Evolutionary conservation across 2,888 invertebrate genomes (phyloP).

Genomic region (Melinaea marsaeus): DNA sequence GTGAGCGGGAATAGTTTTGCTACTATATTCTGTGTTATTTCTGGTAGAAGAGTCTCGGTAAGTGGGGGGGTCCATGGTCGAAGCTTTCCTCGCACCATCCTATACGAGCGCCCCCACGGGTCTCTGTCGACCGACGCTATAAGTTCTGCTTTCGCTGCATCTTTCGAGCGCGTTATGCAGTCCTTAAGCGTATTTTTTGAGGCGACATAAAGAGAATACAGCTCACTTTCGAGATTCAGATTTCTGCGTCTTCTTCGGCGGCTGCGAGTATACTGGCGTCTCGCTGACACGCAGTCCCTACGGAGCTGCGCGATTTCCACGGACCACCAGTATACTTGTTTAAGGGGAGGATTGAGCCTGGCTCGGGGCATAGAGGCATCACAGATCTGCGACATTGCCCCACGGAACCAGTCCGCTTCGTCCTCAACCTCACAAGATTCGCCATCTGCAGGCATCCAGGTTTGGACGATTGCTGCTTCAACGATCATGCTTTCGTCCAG

Average conservation of each 20-base stretch:
- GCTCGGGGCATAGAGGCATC: constrained; percentile 21
- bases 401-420: constrained; percentile 16
- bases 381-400: constrained; percentile 22
- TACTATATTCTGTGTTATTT: too few species aligned
- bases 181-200: constrained; percentile 8
- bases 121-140: constrained; percentile 10
- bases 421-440: constrained; percentile 3
- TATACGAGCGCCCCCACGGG: constrained; percentile 17
- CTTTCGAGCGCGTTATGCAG: constrained; percentile 15
- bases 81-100: too few species aligned
- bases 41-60: too few species aligned
- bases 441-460: constrained; percentile 9
- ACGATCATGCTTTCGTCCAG: constrained; percentile 8
- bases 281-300: constrained; percentile 7
- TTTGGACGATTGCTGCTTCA: constrained; percentile 13
- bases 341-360: neutral
- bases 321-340: constrained; percentile 25
- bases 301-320: constrained; percentile 16
- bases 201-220: constrained; percentile 9
- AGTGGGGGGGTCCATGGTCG: too few species aligned
- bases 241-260: too few species aligned
- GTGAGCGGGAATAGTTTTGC: too few species aligned
- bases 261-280: too few species aligned
- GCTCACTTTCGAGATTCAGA: too few species aligned
- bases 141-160: constrained; percentile 7